Evolutionary conservation across 2,888 invertebrate genomes (phyloP).

Genomic region (Apoda limacodes): DNA sequence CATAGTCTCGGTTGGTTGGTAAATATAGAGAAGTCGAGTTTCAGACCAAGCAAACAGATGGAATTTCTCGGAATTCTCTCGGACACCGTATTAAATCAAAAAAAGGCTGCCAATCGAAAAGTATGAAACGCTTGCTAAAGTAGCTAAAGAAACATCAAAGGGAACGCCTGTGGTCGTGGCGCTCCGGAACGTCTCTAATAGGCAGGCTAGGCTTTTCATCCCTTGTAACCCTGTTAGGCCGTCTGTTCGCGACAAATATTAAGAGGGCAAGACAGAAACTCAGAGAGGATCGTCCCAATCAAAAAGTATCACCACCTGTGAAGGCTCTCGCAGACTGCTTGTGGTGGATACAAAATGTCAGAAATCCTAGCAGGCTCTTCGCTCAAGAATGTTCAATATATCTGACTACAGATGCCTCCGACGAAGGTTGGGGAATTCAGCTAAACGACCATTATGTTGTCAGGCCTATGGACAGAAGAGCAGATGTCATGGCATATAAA

Average conservation of each 20-base stretch:
- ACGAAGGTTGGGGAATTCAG: conserved; percentile 14
- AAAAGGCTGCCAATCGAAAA: no score
- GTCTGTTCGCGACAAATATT: conserved; percentile 4
- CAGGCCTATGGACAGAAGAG: conserved; percentile 6
- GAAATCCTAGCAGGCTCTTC: conserved; percentile 5
- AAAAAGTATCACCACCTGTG: background rate
- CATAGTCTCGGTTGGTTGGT: no score
- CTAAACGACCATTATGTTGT: conserved; percentile 8
- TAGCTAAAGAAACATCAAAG: no score
- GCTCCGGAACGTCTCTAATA: no score
- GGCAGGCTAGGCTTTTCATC: no score
- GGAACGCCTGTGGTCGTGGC: no score
- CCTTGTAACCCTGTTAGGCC: no score
- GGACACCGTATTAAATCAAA: no score
- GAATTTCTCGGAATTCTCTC: no score
- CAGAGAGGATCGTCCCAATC: conserved; percentile 4
- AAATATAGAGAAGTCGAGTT: no score
- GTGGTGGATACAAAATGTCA: conserved; percentile 7
- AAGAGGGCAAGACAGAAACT: conserved; percentile 6
- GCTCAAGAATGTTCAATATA: conserved; percentile 6
- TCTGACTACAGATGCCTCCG: conserved; percentile 15
- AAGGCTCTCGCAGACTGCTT: background rate
- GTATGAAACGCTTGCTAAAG: no score
- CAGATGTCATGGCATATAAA: conserved; percentile 13
- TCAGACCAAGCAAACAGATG: no score